Base-by-base conservation (phyloP, 2,113 vertebrate species). In the Rhizomys pruinosus region DNA sequence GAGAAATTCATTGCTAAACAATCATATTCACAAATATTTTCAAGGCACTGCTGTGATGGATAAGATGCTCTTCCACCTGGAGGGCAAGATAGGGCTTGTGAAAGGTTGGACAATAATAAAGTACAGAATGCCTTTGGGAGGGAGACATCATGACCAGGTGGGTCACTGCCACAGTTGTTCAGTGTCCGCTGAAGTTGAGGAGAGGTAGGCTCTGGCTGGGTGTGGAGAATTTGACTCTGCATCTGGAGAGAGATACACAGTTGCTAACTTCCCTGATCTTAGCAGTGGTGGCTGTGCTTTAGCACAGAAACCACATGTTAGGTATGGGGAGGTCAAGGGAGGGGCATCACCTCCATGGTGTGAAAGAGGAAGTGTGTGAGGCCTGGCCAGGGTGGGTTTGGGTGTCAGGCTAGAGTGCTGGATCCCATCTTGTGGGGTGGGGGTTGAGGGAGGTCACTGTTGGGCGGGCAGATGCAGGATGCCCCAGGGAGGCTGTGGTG, bases 1-100 rank as follows among this genome's bases (percentile, higher is more conserved):
- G 69, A 86, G 72, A 73, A 17, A 34, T 81, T 85, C 29, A 15
- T 7, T n/a, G 47, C 57, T 84, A 87, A 93, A 90, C 76, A 71
- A 39, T 84, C 87, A 27, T 64, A 57, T 66, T 44, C 34, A 52
- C 47, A 84, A 71, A 72, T 85, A 29, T 37, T 39, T 73, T 74
- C 73, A 95, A 59, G 42, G 22, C 47, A 22, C 61, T 32, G 29
- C 68, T 71, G 3, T n/a, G 10, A 4, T 64, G 42, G 63, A 23
- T 9, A 78, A 37, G 22, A 68, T 68, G 57, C 61, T 39, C 27
- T 82, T 92, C 73, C 64, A 44, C 47, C 47, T 57, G 80, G 55
- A 76, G 79, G 11, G 68, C 63, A 47, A 82, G 42, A 79, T 32
- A 52, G 88, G 47, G 34, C 78, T 86, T 93, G 77, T 72, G 68